Evolutionary conservation across 2,797 vertebrate species (phyloP).

Genomic region (Chanos chanos): DNA sequence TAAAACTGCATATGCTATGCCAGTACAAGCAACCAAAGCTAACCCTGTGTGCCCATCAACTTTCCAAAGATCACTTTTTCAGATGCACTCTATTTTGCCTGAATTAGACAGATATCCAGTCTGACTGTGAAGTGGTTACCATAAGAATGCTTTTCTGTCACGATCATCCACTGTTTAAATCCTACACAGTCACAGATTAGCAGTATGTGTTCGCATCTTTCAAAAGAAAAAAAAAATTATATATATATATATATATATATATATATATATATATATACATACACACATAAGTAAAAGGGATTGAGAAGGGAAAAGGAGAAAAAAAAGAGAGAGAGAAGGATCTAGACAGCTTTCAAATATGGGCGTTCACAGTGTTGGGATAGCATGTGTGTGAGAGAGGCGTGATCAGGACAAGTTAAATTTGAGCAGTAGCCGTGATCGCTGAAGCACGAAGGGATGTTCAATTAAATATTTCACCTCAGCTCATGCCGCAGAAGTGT

Average conservation of each 20-base stretch:
- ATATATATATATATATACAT: background rate
- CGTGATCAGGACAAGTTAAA: constrained; percentile 53
- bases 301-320: constrained; percentile 6
- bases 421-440: constrained; percentile 68
- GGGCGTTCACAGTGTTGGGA: constrained; percentile 43
- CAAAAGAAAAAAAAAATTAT: background rate
- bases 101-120: no score
- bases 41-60: no score
- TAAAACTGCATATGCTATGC: no score
- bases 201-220: constrained; percentile 23
- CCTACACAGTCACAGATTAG: background rate
- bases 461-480: constrained; percentile 73
- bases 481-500: constrained; percentile 49
- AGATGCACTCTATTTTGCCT: no score
- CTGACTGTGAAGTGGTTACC: no score
- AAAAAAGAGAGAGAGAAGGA: constrained; percentile 33
- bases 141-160: background rate
- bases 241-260: no score
- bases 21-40: no score
- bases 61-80: no score
- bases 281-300: background rate
- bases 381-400: constrained; percentile 38
- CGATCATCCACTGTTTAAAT: background rate
- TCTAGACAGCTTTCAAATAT: constrained; percentile 50
- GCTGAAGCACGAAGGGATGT: constrained; percentile 61